These are phyloP conservation scores for Chloroceryle aenea DNA, from an alignment of 2,113 vertebrate genomes.

Conservation along the genomic window DNA sequence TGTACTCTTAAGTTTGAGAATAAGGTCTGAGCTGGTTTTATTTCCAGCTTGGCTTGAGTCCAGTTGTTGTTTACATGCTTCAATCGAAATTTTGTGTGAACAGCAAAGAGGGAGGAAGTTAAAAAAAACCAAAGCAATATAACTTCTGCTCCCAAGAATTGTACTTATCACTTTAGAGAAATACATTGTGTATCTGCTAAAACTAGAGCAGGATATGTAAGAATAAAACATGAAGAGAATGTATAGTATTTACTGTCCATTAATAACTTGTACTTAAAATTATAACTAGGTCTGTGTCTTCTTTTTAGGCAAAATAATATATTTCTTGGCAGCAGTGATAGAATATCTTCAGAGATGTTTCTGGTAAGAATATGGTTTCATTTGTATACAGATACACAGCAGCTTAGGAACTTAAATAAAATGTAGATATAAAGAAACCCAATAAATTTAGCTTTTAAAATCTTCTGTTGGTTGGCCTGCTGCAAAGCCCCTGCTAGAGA, in stretches of 20 bases:
- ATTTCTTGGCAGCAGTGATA: slow-evolving; percentile 65
- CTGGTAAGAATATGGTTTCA: slow-evolving; percentile 71
- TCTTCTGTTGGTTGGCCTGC: background rate
- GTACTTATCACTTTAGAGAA: background rate
- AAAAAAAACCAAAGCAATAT: background rate
- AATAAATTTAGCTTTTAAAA: background rate
- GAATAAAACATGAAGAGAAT: background rate
- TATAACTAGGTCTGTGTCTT: slow-evolving; percentile 9
- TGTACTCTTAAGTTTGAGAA: background rate
- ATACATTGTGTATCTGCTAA: background rate
- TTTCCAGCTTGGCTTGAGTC: background rate
- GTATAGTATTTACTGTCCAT: background rate
- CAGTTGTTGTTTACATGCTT: background rate
- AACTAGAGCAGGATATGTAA: background rate
- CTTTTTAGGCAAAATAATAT: slow-evolving; percentile 78
- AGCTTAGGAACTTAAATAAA: background rate
- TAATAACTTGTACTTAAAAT: background rate
- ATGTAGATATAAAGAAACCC: background rate
- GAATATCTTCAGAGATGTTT: slow-evolving; percentile 64
- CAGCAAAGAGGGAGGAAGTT: background rate
- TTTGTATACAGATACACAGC: background rate
- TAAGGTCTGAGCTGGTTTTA: background rate
- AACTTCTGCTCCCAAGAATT: background rate
- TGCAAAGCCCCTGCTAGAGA: background rate
- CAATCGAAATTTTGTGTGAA: background rate